Evolutionary conservation across 1,140 invertebrate genomes (phyloP), one percentile per base, ranked within the genome.

Genomic region (Zophobas atratus): DNA sequence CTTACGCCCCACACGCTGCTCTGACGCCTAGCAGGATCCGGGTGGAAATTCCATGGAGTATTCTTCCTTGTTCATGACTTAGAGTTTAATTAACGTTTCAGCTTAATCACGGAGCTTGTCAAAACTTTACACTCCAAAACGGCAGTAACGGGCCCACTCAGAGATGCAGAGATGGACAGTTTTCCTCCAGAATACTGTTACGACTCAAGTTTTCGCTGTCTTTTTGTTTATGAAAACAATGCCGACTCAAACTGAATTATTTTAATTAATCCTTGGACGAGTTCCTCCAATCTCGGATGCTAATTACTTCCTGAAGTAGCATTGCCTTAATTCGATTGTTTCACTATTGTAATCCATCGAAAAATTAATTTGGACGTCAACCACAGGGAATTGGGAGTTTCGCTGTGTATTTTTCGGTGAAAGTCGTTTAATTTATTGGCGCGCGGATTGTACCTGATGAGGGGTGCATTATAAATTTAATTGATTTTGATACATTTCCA

Each of bases 21-120:
- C 43, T 46, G 43, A 46, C 20, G 20, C 20, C 20, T 20, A 46
- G 43, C 3, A 46, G 8, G 8, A 46, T 46, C 3, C 8, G 43
- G 3, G 43, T 46, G 41, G 20, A 56, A 73, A 73, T 73, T 73
- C 71, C 71, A 56, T 73, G 4, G 71, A 56, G 71, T 43, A 72
- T 55, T 73, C 49, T 55, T 55, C 43, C 49, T 55, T 55, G 51
- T 56, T 73, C 71, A 76, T 76, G 63, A 70, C 75, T 76, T 76
- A 55, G 75, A 67, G 60, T 76, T 76, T 76, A 76, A 76, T 76
- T 76, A 76, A 76, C 60, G 75, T 70, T 76, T 53, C 75, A 76
- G 63, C 75, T 76, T 76, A 76, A 76, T 76, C 75, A 76, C 75
- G 63, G 35, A 70, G 60, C 63, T 76, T 76, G 75, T 76, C 75